phyloP scores from a whole-genome alignment of 2,797 vertebrate genomes.

The Trematomus bernacchii region DNA sequence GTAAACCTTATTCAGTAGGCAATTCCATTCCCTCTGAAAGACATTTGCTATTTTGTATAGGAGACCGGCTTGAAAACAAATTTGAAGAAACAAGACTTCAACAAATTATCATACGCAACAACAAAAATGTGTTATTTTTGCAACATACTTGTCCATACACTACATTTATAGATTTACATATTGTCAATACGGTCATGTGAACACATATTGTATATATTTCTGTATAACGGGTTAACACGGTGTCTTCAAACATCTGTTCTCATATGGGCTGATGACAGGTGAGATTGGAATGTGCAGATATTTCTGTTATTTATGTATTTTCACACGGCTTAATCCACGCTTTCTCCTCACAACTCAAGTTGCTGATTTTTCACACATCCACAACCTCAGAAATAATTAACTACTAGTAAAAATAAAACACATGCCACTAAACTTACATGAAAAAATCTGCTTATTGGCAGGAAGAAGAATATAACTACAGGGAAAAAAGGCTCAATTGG shows the following conservation, averaged over 20 bases:
- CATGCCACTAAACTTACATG: not conserved
- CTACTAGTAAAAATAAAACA: not conserved
- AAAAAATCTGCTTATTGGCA: no score
- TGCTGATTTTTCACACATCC: not conserved
- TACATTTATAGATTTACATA: not conserved
- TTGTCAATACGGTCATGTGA: not conserved
- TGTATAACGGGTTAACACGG: not conserved
- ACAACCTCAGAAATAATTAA: not conserved
- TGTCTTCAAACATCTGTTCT: constrained; percentile 14
- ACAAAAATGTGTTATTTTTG: not conserved
- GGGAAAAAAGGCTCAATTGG: no score
- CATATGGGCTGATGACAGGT: constrained; percentile 7
- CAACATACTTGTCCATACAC: not conserved
- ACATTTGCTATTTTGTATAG: not conserved
- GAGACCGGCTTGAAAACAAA: not conserved
- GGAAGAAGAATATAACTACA: no score
- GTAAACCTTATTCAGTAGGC: not conserved
- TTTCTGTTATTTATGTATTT: not conserved
- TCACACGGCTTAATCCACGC: not conserved
- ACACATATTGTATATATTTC: not conserved
- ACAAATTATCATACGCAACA: not conserved
- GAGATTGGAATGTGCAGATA: not conserved
- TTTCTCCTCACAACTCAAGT: not conserved
- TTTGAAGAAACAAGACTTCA: not conserved
- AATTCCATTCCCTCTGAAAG: not conserved